These are phyloP conservation scores for Tupiocoris notatus DNA, from an alignment of 2,888 invertebrate genomes.

Conservation along the genomic window DNA sequence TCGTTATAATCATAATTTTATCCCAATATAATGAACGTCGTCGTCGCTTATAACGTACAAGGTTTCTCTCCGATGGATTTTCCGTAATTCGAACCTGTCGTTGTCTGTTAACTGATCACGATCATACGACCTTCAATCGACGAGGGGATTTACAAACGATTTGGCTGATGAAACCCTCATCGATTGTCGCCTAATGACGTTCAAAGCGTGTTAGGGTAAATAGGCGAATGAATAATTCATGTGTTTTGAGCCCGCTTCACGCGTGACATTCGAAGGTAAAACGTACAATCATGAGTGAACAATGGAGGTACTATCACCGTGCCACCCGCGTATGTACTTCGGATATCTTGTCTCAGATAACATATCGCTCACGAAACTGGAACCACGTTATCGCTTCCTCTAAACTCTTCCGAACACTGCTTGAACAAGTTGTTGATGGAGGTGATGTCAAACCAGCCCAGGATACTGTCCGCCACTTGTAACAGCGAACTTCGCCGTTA, in stretches of 20 bases:
- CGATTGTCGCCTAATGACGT: neutral
- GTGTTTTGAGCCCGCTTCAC: conserved; percentile 3
- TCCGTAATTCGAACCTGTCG: neutral
- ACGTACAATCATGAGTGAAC: neutral
- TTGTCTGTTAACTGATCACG: neutral
- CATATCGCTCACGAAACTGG: neutral
- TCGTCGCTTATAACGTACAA: too few species aligned
- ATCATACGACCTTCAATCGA: neutral
- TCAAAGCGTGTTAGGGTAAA: neutral
- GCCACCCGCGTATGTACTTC: neutral
- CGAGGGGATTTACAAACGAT: neutral
- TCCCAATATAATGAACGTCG: too few species aligned
- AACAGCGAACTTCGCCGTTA: too few species aligned
- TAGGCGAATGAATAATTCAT: conserved; percentile 21
- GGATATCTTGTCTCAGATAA: neutral
- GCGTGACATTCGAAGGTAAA: conserved; percentile 6
- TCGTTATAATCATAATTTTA: too few species aligned
- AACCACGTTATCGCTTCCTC: neutral
- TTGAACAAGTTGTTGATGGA: too few species aligned
- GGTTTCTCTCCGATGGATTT: neutral
- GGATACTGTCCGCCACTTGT: too few species aligned
- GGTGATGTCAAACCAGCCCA: too few species aligned
- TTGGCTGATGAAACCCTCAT: neutral
- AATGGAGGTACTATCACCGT: neutral
- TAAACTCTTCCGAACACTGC: neutral